Conservation (phyloP, 2,113 vertebrate genomes). For the Phodopus roborovskii region DNA sequence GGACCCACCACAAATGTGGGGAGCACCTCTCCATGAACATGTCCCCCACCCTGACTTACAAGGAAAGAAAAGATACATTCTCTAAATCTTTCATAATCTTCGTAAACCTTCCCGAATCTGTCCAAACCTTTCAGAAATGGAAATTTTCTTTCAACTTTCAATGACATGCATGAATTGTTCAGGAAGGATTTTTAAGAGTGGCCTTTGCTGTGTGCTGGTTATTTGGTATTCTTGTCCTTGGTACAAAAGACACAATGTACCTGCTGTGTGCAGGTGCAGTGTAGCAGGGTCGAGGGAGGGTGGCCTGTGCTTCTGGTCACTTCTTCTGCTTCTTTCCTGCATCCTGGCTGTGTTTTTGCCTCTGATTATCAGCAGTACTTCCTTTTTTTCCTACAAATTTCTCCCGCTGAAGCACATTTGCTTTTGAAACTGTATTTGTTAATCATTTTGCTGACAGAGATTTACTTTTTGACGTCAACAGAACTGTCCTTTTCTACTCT, state of each 20-base stretch:
- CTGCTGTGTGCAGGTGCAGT: not conserved
- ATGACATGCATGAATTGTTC: not conserved
- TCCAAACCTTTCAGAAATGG: not conserved
- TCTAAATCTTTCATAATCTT: not conserved
- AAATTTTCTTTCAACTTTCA: not conserved
- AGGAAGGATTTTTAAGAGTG: not conserved
- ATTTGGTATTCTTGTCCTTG: not conserved
- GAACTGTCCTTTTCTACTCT: not conserved
- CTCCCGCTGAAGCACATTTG: not conserved
- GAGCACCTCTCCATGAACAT: not conserved
- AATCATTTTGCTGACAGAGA: not conserved
- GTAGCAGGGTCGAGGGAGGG: fast-evolving
- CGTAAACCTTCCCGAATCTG: too few species aligned
- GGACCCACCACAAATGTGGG: not conserved
- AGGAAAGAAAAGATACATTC: not conserved
- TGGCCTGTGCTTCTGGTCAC: too few species aligned
- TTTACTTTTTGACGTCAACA: slow-evolving; percentile 1
- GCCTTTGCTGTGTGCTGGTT: not conserved
- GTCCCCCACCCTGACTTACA: not conserved
- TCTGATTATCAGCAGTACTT: not conserved
- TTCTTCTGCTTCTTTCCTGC: too few species aligned
- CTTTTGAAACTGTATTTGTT: not conserved
- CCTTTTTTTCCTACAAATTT: not conserved
- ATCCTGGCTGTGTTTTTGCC: not conserved
- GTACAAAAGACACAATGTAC: not conserved